Evolutionary conservation across 2,113 vertebrate species (phyloP).

Genomic region (Lutjanus erythropterus): DNA sequence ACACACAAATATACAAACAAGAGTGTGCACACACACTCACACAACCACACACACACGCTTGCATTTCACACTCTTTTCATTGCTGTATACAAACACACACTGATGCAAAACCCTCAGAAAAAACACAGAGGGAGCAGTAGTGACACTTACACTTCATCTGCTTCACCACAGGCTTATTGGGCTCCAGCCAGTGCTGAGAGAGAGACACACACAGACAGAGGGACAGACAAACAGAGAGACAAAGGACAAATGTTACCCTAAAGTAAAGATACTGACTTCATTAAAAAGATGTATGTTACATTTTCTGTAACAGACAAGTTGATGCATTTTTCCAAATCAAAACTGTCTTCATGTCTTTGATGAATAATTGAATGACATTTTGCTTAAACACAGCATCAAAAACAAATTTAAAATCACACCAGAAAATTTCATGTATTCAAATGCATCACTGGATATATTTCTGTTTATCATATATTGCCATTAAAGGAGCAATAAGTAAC

Average conservation of each 20-base stretch:
- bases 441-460: neutral
- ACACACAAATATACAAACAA: neutral
- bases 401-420: neutral
- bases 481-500: neutral
- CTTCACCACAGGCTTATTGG: slow-evolving; percentile 94
- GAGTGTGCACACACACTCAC: neutral
- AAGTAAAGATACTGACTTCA: neutral
- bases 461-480: neutral
- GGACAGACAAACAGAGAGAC: slow-evolving; percentile 59
- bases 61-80: neutral
- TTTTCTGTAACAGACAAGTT: too few species aligned
- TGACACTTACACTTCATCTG: slow-evolving; percentile 99
- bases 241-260: neutral
- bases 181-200: slow-evolving; percentile 97
- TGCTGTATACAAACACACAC: neutral
- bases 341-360: neutral
- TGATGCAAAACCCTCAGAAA: slow-evolving; percentile 11
- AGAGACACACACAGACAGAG: slow-evolving; percentile 63
- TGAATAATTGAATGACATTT: slow-evolving; percentile 1
- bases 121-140: slow-evolving; percentile 30
- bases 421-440: neutral
- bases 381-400: neutral
- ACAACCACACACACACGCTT: neutral
- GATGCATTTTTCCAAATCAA: slow-evolving; percentile 8
- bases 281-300: neutral